Evolutionary conservation across 2,113 vertebrate genomes (phyloP).

Genomic region (Chlamydotis undulata): DNA sequence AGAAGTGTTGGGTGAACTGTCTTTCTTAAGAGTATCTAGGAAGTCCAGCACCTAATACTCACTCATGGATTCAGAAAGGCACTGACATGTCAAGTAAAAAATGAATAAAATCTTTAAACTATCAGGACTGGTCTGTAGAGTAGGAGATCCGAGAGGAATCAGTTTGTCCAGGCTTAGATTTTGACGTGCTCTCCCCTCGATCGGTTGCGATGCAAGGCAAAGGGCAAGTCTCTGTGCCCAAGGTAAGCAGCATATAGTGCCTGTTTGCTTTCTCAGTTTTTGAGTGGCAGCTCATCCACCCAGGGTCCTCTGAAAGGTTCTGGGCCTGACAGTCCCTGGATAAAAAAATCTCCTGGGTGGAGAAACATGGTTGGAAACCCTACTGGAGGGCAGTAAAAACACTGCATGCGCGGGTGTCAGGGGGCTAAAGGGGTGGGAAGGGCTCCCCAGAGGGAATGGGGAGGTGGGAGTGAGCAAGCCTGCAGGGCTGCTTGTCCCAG

Average conservation of each 20-base stretch:
- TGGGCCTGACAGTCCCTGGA: background rate
- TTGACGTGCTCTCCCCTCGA: background rate
- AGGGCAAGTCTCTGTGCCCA: background rate
- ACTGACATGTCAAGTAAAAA: background rate
- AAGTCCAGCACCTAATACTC: background rate
- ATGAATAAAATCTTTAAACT: background rate
- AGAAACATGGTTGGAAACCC: background rate
- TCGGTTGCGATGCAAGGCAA: background rate
- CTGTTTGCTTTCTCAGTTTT: background rate
- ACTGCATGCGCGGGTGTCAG: background rate
- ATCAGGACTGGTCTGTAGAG: background rate
- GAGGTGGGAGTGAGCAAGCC: constrained; percentile 16
- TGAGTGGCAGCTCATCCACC: background rate
- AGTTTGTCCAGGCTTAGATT: background rate
- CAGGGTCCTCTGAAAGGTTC: background rate
- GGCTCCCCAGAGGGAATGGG: background rate
- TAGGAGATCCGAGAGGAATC: background rate
- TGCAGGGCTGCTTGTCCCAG: constrained; percentile 34
- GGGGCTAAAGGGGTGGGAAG: background rate
- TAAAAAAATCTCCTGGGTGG: background rate
- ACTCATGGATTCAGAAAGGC: background rate
- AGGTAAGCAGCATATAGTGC: background rate
- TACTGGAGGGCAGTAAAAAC: background rate
- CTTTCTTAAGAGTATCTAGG: background rate
- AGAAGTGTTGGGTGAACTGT: background rate